phyloP scores from a whole-genome alignment of 2,888 invertebrate species.

The Schizaphis graminum region DNA sequence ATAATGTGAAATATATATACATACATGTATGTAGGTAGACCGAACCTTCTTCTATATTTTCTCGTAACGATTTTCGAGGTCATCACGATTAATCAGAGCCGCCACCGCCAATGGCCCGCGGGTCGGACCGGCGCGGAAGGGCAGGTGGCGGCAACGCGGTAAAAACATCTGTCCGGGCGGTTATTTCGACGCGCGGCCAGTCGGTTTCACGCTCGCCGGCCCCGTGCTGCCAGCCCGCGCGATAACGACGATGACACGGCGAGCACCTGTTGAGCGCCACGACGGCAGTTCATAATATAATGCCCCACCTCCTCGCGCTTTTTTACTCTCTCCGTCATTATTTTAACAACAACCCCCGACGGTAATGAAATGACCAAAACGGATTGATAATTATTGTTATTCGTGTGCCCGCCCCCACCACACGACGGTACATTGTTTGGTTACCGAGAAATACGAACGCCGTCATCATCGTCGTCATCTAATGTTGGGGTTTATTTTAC shows the following conservation, averaged over 20 bases:
- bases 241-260: slow-evolving; percentile 49
- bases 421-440: neutral
- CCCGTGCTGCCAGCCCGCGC: slow-evolving; percentile 47
- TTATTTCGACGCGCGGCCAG: slow-evolving; percentile 50
- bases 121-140: slow-evolving; percentile 43
- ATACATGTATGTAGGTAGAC: slow-evolving; percentile 15
- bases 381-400: slow-evolving; percentile 42
- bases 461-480: neutral
- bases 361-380: slow-evolving; percentile 62
- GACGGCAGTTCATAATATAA: neutral
- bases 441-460: neutral
- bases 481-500: slow-evolving; percentile 24
- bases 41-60: neutral
- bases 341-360: slow-evolving; percentile 21
- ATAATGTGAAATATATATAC: neutral
- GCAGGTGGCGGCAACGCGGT: slow-evolving; percentile 1
- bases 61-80: slow-evolving; percentile 62
- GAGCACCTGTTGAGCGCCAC: slow-evolving; percentile 58
- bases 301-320: neutral
- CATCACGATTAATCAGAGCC: slow-evolving; percentile 64
- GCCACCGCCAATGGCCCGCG: slow-evolving; percentile 31
- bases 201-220: slow-evolving; percentile 57
- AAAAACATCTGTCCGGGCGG: slow-evolving; percentile 59
- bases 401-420: neutral
- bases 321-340: neutral